Evolutionary conservation across 1,140 invertebrate species (phyloP).

Genomic region (Drosophila sturtevanti): DNA sequence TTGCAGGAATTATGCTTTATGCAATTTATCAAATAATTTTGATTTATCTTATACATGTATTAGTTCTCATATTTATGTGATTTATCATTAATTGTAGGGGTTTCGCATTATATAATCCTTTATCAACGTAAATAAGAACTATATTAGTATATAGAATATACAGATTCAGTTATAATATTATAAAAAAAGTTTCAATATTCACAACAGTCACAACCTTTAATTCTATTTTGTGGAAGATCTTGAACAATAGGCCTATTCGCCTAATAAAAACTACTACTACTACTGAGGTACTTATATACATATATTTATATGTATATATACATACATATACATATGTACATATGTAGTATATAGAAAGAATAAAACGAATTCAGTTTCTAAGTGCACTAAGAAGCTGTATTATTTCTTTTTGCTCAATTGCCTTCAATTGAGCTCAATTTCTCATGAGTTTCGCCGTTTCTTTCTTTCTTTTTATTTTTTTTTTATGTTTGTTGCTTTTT

Average conservation of each 20-base stretch:
- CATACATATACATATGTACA: not conserved
- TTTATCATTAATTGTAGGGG: too few species aligned
- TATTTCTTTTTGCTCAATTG: slow-evolving; percentile 51
- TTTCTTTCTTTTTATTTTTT: slow-evolving; percentile 29
- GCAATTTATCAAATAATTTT: too few species aligned
- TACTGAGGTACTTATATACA: not conserved
- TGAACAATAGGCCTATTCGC: not conserved
- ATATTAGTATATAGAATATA: too few species aligned
- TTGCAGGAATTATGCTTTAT: too few species aligned
- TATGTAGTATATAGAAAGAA: slow-evolving; percentile 3
- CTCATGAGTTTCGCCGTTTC: slow-evolving; percentile 41
- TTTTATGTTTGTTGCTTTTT: slow-evolving; percentile 12
- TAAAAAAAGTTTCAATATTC: not conserved
- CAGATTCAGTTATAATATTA: not conserved
- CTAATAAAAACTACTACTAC: not conserved
- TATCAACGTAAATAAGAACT: too few species aligned
- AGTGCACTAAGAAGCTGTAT: slow-evolving; percentile 1
- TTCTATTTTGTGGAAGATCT: not conserved
- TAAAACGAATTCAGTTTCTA: slow-evolving; percentile 1
- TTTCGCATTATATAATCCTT: too few species aligned
- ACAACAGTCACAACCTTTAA: not conserved
- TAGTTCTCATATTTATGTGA: too few species aligned
- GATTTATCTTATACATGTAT: too few species aligned
- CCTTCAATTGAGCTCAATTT: slow-evolving; percentile 73
- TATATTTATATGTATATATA: not conserved